Base-by-base conservation (phyloP, 1,140 invertebrate genomes). In the Daktulosphaira vitifoliae region DNA sequence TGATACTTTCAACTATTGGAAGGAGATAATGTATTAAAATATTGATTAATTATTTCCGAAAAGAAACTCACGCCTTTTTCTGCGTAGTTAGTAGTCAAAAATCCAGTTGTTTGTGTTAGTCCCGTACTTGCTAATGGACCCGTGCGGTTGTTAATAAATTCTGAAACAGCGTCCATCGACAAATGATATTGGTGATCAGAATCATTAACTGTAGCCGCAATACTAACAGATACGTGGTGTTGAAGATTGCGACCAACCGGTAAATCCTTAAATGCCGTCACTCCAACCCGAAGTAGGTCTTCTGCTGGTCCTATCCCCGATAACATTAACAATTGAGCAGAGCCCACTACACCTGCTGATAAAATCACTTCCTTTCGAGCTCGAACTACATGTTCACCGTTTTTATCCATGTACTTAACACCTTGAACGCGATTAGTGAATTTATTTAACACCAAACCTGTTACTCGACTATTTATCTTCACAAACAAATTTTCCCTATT, bases 281-380 rank as follows among this genome's bases (percentile, higher is more conserved):
- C 78, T 3, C 76, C 75, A 0, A 78, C 68, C 18, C 76, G 73
- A 1, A 76, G 69, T 1, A 87, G 70, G 11, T 84, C 77, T 33
- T 80, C 73, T 29, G 73, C 77, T 3, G 84, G 83, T 0, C 85
- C 86, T 9, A 88, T 77, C 2, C 86, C 86, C 0, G 84, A 86
- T 2, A 88, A 73, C 81, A 88, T 82, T 11, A 90, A 74, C 3
- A 90, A 69, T 70, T 89, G 85, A 0, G 87, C 82, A 4, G 85
- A 83, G 53, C 85, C 84, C 39, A 89, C 80, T 0, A 84, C 78
- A 1, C 87, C 87, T 15, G 81, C 84, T 29, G 81, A 78, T n/a
- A 89, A 69, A 53, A 89, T 81, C 1, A 89, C 78, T 73, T 89
- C 86, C 54, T 80, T 82, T 20, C 20, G 56, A 68, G 37, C 71